Conservation (phyloP, 2,797 vertebrate species). For the Picus viridis region DNA sequence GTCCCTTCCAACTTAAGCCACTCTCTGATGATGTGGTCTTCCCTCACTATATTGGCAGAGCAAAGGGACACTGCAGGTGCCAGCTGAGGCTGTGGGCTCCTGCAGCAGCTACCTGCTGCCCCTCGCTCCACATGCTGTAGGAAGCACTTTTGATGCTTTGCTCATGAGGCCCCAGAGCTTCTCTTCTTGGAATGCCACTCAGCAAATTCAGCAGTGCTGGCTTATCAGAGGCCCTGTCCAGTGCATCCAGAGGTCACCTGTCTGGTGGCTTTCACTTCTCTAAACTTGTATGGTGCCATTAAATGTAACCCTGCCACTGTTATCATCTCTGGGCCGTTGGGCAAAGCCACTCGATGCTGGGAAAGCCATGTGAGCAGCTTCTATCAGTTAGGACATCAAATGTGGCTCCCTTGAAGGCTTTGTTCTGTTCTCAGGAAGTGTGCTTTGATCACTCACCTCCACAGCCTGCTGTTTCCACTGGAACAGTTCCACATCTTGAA, state of each 20-base stretch:
- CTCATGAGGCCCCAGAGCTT: rapidly evolving
- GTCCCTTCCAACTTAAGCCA: too few species aligned
- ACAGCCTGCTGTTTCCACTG: rapidly evolving
- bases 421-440: background rate
- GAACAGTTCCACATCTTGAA: background rate
- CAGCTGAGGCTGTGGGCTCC: rapidly evolving
- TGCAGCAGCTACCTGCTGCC: too few species aligned
- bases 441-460: rapidly evolving
- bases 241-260: background rate
- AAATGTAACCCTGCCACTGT: background rate
- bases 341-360: background rate
- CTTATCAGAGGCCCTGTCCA: background rate
- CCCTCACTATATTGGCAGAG: background rate
- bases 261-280: background rate
- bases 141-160: background rate
- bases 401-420: rapidly evolving
- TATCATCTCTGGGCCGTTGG: rapidly evolving
- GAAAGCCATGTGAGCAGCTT: rapidly evolving
- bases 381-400: background rate
- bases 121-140: rapidly evolving
- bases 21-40: background rate
- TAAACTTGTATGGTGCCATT: background rate
- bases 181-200: background rate
- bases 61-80: background rate
- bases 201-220: rapidly evolving